A percentile compares a stretch with the other conserved stretches of the same genome.
Evolutionary conservation across 1,140 invertebrate species (phyloP).

Genomic region (Aleiodes sp.): DNA sequence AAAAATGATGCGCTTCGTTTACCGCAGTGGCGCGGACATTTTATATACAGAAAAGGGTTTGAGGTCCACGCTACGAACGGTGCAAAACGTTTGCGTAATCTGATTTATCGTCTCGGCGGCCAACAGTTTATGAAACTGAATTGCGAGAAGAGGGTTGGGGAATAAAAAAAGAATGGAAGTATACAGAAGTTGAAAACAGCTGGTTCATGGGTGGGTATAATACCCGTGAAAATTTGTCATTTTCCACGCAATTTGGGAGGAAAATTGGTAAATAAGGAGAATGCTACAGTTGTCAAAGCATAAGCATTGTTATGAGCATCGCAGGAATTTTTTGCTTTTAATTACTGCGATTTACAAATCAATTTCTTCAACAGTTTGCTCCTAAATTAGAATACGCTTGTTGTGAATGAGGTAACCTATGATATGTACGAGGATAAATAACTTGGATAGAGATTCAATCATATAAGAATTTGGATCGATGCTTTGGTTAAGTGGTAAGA

Average conservation of each 20-base stretch:
- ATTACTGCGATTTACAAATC: too few species aligned
- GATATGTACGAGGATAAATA: too few species aligned
- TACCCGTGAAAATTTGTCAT: not conserved
- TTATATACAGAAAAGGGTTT: not conserved
- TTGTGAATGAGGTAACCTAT: too few species aligned
- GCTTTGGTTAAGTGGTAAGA: too few species aligned
- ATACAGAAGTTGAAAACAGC: too few species aligned
- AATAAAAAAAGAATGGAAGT: not conserved
- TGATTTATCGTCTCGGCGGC: slow-evolving; percentile 39
- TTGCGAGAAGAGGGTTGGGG: not conserved
- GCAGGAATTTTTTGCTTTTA: too few species aligned
- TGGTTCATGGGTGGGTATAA: not conserved
- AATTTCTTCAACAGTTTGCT: too few species aligned
- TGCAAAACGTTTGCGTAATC: slow-evolving; percentile 36
- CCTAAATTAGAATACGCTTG: too few species aligned
- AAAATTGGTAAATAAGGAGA: not conserved
- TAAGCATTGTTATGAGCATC: not conserved
- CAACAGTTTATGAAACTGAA: slow-evolving; percentile 38
- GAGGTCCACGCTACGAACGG: slow-evolving; percentile 5
- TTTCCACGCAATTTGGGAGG: not conserved
- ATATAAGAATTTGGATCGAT: too few species aligned
- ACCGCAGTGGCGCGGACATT: slow-evolving; percentile 5
- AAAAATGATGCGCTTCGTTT: slow-evolving; percentile 2
- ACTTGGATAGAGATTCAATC: too few species aligned
- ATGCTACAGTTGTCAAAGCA: too few species aligned